Evolutionary conservation across 2,113 vertebrate genomes (phyloP), one percentile per base, ranked within the genome.

Genomic region (Centropus unirufus): DNA sequence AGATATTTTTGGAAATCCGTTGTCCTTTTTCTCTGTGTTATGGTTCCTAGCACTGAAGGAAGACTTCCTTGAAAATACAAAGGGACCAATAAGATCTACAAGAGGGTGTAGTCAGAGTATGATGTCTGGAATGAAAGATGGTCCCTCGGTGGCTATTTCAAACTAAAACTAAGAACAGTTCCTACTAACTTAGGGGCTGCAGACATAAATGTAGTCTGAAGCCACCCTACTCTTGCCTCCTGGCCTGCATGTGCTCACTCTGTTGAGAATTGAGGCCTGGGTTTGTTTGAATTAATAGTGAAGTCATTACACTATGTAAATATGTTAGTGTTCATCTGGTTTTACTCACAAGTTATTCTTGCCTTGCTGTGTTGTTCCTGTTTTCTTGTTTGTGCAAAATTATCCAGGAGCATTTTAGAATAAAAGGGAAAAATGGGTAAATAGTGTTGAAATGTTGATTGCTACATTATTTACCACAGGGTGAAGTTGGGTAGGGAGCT

Each of bases 321-420:
- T 96, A 93, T 75, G 93, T 83, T 88, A 72, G 79, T 21, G 49
- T 89, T 96, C 93, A 95, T 96, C 95, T 96, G 92, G 82, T 97
- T 96, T 96, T 93, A 95, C 90, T 97, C 94, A 96, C 30, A 78
- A 93, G 91, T 93, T 93, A 90, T 96, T 95, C 83, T 96, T 96
- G 93, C 90, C 88, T 94, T 75, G 57, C 92, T 96, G 92, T 44
- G 92, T 59, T 90, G 76, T 83, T 93, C 92, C 58, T 86, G 46
- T 87, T 96, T 95, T 93, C 40, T 94, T 95, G 83, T 95, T 96
- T 96, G 82, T 95, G 85, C 82, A 94, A 92, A 96, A 95, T 90
- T 94, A 96, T 86, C 52, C 49, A 80, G 85, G 72, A 96, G n/a
- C 39, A 12, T 81, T 95, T 79, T 72, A 77, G 88, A 94, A 92